These are phyloP conservation scores for Novumbra hubbsi DNA, from an alignment of 2,797 vertebrate genomes.

Conservation along the genomic window DNA sequence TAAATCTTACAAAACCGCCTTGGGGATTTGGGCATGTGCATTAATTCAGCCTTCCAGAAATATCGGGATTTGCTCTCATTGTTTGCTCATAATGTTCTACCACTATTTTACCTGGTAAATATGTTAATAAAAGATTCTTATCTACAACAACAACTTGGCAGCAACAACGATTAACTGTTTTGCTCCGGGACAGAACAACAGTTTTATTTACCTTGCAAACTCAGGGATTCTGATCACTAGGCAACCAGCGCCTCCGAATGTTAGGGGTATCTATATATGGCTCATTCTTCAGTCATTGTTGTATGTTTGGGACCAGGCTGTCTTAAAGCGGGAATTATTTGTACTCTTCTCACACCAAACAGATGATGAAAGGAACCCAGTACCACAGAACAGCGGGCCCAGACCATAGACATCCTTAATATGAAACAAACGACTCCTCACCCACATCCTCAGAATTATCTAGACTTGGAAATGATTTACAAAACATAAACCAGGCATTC, in stretches of 20 bases:
- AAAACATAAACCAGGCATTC: conserved; percentile 20
- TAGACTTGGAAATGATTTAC: conserved; percentile 34
- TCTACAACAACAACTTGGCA: no score
- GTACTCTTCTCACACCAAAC: neutral
- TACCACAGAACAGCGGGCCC: conserved; percentile 23
- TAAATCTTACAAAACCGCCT: neutral
- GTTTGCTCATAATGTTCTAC: neutral
- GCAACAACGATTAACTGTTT: no score
- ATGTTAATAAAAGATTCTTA: no score
- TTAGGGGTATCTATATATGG: neutral
- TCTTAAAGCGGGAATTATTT: conserved; percentile 8
- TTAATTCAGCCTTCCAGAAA: no score
- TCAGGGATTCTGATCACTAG: no score
- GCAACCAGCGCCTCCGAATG: no score
- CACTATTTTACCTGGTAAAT: no score
- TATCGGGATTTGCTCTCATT: neutral
- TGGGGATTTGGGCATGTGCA: neutral
- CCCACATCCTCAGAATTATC: conserved; percentile 28
- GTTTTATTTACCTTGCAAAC: no score
- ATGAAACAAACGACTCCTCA: conserved; percentile 23
- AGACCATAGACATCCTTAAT: conserved; percentile 28
- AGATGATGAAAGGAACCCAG: neutral
- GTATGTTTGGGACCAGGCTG: conserved; percentile 2
- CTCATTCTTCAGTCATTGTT: neutral
- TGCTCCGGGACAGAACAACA: no score